Evolutionary conservation across 1,140 invertebrate species (phyloP).

Genomic region (Cephus cinctus): DNA sequence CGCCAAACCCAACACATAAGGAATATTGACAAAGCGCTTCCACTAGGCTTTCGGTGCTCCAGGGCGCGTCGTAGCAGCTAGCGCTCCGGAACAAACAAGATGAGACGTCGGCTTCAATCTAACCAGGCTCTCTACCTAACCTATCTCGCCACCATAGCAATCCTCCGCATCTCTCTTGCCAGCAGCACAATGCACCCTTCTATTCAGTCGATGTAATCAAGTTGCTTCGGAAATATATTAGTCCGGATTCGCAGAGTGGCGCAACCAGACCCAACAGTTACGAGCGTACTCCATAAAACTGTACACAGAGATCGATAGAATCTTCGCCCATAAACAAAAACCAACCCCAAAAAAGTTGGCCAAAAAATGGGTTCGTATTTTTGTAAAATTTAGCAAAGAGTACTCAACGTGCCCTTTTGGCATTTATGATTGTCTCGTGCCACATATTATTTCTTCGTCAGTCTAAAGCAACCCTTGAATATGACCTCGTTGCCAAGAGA

Average conservation of each 20-base stretch:
- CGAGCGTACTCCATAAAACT: too few species aligned
- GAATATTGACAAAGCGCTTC: conserved; percentile 37
- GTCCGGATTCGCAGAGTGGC: conserved; percentile 36
- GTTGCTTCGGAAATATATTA: conserved; percentile 42
- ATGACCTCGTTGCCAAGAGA: too few species aligned
- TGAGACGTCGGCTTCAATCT: conserved; percentile 25
- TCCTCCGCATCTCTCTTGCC: conserved; percentile 21
- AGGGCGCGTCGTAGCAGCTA: conserved; percentile 26
- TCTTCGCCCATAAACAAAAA: too few species aligned
- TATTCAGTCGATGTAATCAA: conserved; percentile 32
- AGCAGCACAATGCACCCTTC: conserved; percentile 32
- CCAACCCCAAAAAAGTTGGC: too few species aligned
- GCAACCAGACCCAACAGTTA: too few species aligned
- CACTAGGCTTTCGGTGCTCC: conserved; percentile 9
- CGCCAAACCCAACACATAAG: conserved; percentile 30
- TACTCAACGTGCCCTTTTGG: too few species aligned
- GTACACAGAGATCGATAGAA: too few species aligned
- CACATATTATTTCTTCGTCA: too few species aligned
- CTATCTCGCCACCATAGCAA: conserved; percentile 19
- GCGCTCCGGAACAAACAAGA: conserved; percentile 40
- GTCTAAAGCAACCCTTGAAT: too few species aligned
- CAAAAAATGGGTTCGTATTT: too few species aligned
- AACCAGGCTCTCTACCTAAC: conserved; percentile 19
- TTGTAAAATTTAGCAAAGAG: too few species aligned
- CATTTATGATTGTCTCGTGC: too few species aligned